A percentile compares a stretch with the other conserved stretches of the same genome.
Evolutionary conservation across 2,113 vertebrate species (phyloP).

Genomic region (Ciconia maguari): DNA sequence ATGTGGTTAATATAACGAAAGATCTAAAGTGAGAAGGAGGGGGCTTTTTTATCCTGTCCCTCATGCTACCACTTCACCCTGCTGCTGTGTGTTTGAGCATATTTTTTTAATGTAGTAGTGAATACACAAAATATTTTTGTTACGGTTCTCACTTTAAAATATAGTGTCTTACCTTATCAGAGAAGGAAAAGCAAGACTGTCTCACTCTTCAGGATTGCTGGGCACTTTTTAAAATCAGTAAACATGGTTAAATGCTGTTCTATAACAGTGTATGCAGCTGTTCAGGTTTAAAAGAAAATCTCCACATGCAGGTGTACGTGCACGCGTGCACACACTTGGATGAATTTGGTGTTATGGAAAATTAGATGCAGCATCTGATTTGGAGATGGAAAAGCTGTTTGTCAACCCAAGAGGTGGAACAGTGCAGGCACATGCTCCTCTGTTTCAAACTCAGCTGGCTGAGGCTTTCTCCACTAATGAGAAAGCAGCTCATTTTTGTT

Average conservation of each 20-base stretch:
- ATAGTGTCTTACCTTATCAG: background rate
- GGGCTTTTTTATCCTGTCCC: background rate
- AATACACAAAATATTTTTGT: background rate
- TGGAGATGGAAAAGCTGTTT: background rate
- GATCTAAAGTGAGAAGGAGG: background rate
- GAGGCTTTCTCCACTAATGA: background rate
- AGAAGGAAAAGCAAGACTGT: background rate
- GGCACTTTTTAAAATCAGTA: background rate
- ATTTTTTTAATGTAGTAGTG: background rate
- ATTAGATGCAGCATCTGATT: background rate
- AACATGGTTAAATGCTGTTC: background rate
- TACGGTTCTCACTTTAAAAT: background rate
- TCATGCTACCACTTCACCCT: background rate
- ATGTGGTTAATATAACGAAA: conserved; percentile 24
- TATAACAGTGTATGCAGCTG: background rate
- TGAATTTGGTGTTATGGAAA: background rate
- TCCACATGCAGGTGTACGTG: background rate
- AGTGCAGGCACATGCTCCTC: background rate
- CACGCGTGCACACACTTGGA: background rate
- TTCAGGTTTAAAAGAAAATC: background rate
- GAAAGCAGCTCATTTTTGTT: background rate
- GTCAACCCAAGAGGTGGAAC: background rate
- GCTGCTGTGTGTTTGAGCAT: background rate
- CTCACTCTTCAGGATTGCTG: background rate
- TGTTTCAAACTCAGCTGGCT: background rate